phyloP scores from a whole-genome alignment of 2,797 vertebrate species.

The Remorina albescens region DNA sequence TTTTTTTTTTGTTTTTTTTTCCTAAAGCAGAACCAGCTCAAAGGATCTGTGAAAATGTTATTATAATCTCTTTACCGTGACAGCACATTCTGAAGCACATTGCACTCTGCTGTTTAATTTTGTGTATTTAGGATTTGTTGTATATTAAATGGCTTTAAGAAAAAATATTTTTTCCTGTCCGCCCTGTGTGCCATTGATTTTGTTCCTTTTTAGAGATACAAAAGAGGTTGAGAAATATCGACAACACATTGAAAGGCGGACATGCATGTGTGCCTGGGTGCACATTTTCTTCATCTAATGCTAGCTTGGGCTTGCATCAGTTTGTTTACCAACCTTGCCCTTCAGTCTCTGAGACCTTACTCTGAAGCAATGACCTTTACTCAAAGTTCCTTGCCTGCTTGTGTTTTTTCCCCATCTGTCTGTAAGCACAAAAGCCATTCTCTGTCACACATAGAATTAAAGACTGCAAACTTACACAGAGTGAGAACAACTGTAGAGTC shows the following conservation, averaged over 20 bases:
- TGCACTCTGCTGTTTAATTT: conserved; percentile 62
- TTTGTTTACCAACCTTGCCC: conserved; percentile 67
- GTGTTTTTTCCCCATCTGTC: conserved; percentile 39
- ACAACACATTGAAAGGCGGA: conserved; percentile 48
- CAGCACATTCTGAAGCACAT: conserved; percentile 67
- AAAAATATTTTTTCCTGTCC: conserved; percentile 36
- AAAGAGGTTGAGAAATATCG: conserved; percentile 53
- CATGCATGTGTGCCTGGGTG: conserved; percentile 33
- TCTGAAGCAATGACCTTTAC: conserved; percentile 67
- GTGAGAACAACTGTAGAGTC: conserved; percentile 17
- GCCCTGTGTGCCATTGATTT: conserved; percentile 70
- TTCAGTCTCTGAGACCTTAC: conserved; percentile 48
- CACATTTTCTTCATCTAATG: conserved; percentile 50
- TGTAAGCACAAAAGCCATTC: conserved; percentile 40
- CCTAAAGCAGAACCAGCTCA: conserved; percentile 29
- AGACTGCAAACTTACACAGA: conserved; percentile 10
- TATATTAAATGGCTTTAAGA: conserved; percentile 76
- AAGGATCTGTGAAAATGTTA: conserved; percentile 39
- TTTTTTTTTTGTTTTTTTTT: conserved; percentile 29
- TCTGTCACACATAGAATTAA: conserved; percentile 13
- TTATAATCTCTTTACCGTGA: conserved; percentile 56
- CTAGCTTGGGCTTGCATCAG: conserved; percentile 55
- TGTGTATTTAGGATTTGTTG: conserved; percentile 65
- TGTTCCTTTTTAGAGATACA: conserved; percentile 53
- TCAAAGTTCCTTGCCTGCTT: conserved; percentile 35